These are phyloP conservation scores for Nemopilema nomurai DNA, from an alignment of 30 jellyfish, hydroid and myxozoan species.

Conservation along the genomic window DNA sequence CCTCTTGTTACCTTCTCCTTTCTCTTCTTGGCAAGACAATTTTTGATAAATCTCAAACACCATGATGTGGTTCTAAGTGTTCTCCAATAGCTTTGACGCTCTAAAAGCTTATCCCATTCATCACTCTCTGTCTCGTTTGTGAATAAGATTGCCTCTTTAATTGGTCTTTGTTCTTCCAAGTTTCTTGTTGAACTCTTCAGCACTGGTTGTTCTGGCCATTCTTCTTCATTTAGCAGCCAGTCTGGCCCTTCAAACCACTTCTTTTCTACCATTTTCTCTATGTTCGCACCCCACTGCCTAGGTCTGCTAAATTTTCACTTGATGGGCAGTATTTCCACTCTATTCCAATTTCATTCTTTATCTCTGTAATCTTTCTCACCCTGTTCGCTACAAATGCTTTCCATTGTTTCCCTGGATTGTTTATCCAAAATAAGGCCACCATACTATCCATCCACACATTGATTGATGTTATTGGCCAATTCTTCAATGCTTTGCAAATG, in stretches of 20 bases:
- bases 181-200: conserved; percentile 13
- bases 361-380: conserved; percentile 15
- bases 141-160: conserved; percentile 20
- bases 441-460: conserved; percentile 51
- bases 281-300: conserved; percentile 35
- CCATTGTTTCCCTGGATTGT: conserved; percentile 19
- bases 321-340: conserved; percentile 47
- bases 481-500: conserved; percentile 25
- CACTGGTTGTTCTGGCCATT: conserved; percentile 19
- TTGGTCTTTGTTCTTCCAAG: neutral
- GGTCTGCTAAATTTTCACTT: conserved; percentile 22
- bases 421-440: conserved; percentile 34
- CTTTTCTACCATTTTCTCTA: conserved; percentile 4
- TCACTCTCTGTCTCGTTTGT: conserved; percentile 23
- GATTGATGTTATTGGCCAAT: conserved; percentile 13
- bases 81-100: conserved; percentile 45
- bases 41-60: conserved; percentile 34
- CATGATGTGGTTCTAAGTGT: conserved; percentile 36
- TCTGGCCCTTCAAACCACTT: conserved; percentile 18
- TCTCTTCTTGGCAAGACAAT: conserved; percentile 33
- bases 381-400: conserved; percentile 38
- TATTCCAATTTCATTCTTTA: neutral
- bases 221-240: neutral
- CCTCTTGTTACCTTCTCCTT: conserved; percentile 42
- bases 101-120: conserved; percentile 36